Evolutionary conservation across 2,113 vertebrate species (phyloP), one percentile per base, ranked within the genome.

Genomic region (Morphnarchus princeps): DNA sequence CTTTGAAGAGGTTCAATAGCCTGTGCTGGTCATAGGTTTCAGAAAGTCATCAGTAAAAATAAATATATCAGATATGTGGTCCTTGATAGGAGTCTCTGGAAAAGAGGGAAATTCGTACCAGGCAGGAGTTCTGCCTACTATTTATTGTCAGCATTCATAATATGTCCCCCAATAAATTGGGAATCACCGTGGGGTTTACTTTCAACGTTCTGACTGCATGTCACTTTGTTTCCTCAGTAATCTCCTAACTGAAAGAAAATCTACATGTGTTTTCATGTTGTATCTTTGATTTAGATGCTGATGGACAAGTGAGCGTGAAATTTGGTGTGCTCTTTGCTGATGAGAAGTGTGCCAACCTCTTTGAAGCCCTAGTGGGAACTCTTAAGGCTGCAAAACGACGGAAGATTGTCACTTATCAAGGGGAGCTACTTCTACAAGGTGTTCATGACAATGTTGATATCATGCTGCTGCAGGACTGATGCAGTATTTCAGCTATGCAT

Each of bases 301-400:
- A 99, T 43, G 99, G 99, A 72, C 98, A 98, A 95, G 97, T 98
- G 67, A 98, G 97, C 0, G 99, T 99, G 89, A 99, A 99, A 95
- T 99, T 99, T 54, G 99, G 99, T 36, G 99, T 99, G 59, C 97
- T 99, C 73, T 99, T 99, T 90, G 98, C 84, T 24, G 99, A 99
- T 62, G 99, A 99, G 52, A 98, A 98, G 45, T 99, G 99, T 96
- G 99, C 99, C 97, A 99, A 99, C 94, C 99, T 99, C 96, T 99
- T 99, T 59, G 99, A 99, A 98, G 99, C 99, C 6, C 76, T 99
- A 40, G 99, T 99, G 54, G 99, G 99, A 80, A 99, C 99, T 8
- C 98, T 99, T 78, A 99, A 97, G 97, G 99, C 99, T 1, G 99
- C 99, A 47, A 99, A 99, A 94, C 98, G 97, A 85, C 99, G 97